Evolutionary conservation across 2,888 invertebrate species (phyloP).

Genomic region (Eupithecia dodoneata): DNA sequence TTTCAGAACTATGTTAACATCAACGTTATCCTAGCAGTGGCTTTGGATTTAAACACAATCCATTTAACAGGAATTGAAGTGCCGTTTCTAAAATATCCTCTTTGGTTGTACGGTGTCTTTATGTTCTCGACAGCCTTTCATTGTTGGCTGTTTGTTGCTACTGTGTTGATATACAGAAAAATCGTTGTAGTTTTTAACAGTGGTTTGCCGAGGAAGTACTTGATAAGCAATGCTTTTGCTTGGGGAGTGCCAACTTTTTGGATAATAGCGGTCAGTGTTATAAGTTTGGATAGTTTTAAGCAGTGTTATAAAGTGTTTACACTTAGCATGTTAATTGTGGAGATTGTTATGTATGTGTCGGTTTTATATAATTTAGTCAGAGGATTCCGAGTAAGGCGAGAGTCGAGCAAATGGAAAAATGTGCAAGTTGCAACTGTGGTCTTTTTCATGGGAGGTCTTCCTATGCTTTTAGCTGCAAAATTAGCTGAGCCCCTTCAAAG

Average conservation of each 20-base stretch:
- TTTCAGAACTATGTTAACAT: not conserved
- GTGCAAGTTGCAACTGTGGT: not conserved
- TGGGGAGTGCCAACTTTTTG: not conserved
- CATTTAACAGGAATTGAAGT: not conserved
- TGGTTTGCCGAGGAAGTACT: not conserved
- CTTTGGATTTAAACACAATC: not conserved
- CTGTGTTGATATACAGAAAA: constrained; percentile 1
- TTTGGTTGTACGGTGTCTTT: not conserved
- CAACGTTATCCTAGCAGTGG: not conserved
- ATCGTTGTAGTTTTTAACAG: not conserved
- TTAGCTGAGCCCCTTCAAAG: not conserved
- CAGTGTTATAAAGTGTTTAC: not conserved
- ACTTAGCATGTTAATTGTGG: not conserved
- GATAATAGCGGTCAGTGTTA: not conserved
- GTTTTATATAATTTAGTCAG: not conserved
- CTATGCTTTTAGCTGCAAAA: constrained; percentile 5
- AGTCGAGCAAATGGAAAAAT: not conserved
- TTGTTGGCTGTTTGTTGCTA: constrained; percentile 1
- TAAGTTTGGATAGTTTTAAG: not conserved
- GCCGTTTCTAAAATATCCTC: not conserved
- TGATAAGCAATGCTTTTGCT: constrained; percentile 2
- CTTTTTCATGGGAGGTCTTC: not conserved
- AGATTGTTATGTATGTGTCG: not conserved
- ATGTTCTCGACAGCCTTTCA: constrained; percentile 1
- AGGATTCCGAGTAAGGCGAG: not conserved